Conservation (phyloP, 2,888 invertebrate species). For the Oscheius sp. region DNA sequence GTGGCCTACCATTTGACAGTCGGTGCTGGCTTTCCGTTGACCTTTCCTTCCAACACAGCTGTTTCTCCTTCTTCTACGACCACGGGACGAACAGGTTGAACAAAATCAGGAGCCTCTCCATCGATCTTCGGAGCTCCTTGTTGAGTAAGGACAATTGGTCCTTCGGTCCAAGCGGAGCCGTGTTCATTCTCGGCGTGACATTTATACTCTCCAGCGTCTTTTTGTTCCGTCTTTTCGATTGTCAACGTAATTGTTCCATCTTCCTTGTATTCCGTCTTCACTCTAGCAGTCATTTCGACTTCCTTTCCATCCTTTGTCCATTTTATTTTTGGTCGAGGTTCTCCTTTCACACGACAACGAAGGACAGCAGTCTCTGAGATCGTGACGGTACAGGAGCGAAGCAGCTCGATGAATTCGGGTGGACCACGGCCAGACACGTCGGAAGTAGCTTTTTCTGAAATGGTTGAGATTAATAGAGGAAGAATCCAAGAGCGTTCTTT, state of each 20-base stretch:
- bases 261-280: conserved; percentile 60
- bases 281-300: conserved; percentile 61
- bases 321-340: conserved; percentile 90
- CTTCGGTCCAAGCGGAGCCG: conserved; percentile 69
- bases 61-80: conserved; percentile 69
- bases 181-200: conserved; percentile 83
- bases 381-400: conserved; percentile 62
- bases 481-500: too few relatives aligned
- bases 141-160: conserved; percentile 63
- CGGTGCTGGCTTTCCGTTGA: conserved; percentile 85
- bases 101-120: conserved; percentile 71
- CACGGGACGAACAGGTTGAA: conserved; percentile 67
- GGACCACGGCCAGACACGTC: conserved; percentile 37
- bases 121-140: conserved; percentile 72
- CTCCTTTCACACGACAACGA: conserved; percentile 85
- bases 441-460: conserved; percentile 24
- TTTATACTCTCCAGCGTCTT: conserved; percentile 67
- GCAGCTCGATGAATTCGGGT: conserved; percentile 69
- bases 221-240: conserved; percentile 53
- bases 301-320: conserved; percentile 83
- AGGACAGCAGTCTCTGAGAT: conserved; percentile 71
- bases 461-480: too few relatives aligned
- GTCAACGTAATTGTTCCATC: conserved; percentile 66
- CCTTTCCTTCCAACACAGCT: conserved; percentile 72
- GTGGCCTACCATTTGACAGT: conserved; percentile 83